Evolutionary conservation across 2,113 vertebrate genomes (phyloP).

Genomic region (Malurus melanocephalus): DNA sequence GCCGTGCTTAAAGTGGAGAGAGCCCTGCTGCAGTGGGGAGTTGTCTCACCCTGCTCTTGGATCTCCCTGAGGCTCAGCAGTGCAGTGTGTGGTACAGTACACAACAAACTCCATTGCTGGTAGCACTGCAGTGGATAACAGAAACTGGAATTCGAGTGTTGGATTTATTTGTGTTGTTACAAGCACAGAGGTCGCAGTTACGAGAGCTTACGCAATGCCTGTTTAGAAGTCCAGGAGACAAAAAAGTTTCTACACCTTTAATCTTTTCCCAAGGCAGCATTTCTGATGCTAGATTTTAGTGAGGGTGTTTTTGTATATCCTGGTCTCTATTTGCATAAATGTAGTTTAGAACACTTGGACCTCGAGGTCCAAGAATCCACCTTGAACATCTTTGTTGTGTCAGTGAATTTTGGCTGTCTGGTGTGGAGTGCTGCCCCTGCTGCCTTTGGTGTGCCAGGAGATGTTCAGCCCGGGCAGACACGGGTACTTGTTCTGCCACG

Average conservation of each 20-base stretch:
- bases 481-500: rapidly evolving
- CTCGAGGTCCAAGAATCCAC: not conserved
- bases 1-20: not conserved
- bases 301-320: not conserved
- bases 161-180: not conserved
- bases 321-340: not conserved
- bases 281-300: not conserved
- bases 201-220: not conserved
- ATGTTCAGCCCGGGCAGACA: not conserved
- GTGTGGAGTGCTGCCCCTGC: not conserved
- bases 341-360: not conserved
- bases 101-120: not conserved
- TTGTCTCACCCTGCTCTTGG: not conserved
- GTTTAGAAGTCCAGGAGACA: not conserved
- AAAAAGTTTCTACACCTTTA: not conserved
- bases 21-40: not conserved
- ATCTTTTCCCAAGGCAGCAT: not conserved
- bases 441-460: not conserved
- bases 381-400: not conserved
- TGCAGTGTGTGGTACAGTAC: rapidly evolving
- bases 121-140: not conserved
- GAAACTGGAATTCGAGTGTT: not conserved
- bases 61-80: not conserved
- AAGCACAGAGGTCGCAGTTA: not conserved
- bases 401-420: not conserved